phyloP scores from a whole-genome alignment of 1,140 invertebrate species.

The Phymastichus coffea region DNA sequence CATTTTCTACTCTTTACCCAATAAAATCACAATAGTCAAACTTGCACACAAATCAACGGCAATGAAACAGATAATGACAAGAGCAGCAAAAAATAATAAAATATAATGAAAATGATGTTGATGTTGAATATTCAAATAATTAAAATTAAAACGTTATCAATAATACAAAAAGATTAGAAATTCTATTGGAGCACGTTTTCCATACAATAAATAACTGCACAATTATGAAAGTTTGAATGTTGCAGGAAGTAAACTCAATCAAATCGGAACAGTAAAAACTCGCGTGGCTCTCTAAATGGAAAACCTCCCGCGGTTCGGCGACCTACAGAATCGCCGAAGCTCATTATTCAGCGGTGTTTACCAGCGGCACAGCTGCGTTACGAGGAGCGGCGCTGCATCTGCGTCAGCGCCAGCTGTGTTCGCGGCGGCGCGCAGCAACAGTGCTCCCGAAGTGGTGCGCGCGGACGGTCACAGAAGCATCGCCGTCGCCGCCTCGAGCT shows the following conservation, averaged over 20 bases:
- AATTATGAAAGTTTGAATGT: no score
- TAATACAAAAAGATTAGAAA: no score
- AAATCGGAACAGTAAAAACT: no score
- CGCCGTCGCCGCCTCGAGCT: not conserved
- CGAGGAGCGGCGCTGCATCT: not conserved
- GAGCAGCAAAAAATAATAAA: no score
- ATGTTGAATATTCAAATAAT: no score
- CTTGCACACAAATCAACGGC: not conserved
- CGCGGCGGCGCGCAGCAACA: not conserved
- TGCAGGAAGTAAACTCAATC: no score
- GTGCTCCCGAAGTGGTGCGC: not conserved
- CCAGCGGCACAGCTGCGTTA: not conserved
- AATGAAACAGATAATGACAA: not conserved
- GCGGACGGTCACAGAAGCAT: not conserved
- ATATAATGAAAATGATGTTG: no score
- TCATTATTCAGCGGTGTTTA: no score
- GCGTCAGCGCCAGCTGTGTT: not conserved
- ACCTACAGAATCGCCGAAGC: no score
- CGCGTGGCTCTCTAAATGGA: not conserved
- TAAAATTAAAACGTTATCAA: no score
- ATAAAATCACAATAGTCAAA: not conserved
- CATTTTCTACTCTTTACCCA: not conserved
- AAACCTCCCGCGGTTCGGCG: not conserved
- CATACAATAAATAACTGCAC: no score
- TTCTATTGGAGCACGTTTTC: no score